A percentile compares a stretch with the other conserved stretches of the same genome.
These are phyloP conservation scores for Epinotia bilunana DNA, from an alignment of 2,888 invertebrate species.

Conservation along the genomic window DNA sequence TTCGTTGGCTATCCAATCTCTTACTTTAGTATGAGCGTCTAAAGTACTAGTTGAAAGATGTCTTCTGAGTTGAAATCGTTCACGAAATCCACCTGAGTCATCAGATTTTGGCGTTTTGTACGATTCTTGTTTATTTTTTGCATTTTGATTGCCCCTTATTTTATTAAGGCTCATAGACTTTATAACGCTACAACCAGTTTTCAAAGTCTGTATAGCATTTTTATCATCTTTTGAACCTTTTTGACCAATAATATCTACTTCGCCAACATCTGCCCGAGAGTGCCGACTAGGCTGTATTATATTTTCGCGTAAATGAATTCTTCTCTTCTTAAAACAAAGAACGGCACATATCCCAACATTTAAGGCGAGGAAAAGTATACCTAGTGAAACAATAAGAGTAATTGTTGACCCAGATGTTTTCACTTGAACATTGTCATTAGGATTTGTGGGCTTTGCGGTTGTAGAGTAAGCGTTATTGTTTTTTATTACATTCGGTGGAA, in stretches of 20 bases:
- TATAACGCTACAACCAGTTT: constrained; percentile 85
- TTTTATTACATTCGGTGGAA: constrained; percentile 68
- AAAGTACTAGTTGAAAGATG: constrained; percentile 92
- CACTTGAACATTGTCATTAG: constrained; percentile 62
- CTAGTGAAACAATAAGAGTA: constrained; percentile 86
- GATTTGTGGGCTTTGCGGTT: constrained; percentile 61
- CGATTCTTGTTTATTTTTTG: constrained; percentile 81
- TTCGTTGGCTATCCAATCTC: constrained; percentile 94
- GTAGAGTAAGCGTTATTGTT: constrained; percentile 59
- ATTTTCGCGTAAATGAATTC: constrained; percentile 80
- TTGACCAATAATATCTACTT: constrained; percentile 79
- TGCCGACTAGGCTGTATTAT: constrained; percentile 74
- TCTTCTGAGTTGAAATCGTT: constrained; percentile 86
- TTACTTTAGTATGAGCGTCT: constrained; percentile 93
- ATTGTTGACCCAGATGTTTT: constrained; percentile 86
- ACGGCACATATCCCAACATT: constrained; percentile 89
- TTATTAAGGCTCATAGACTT: constrained; percentile 83
- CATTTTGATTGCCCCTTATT: constrained; percentile 80
- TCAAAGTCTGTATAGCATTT: constrained; percentile 73
- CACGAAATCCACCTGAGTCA: constrained; percentile 83
- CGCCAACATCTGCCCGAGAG: constrained; percentile 80
- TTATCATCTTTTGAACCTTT: constrained; percentile 77
- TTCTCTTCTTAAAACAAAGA: constrained; percentile 87
- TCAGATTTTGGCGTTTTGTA: constrained; percentile 84
- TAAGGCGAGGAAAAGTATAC: constrained; percentile 88